Conservation (phyloP, 92 coral and sea anemone genomes). For the Heliopora coerulea region DNA sequence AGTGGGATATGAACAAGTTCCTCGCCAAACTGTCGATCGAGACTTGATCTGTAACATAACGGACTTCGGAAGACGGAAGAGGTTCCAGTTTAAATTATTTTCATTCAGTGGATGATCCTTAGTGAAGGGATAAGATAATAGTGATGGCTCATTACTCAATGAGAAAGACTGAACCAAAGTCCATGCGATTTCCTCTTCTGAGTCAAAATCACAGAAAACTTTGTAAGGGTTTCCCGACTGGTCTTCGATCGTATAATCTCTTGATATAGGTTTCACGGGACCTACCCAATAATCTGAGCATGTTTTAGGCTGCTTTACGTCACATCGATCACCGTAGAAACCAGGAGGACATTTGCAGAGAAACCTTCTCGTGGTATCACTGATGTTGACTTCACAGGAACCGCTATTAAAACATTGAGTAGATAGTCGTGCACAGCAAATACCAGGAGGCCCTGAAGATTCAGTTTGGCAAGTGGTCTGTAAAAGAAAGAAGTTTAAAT, state of each 20-base stretch:
- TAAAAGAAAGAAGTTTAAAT: background rate
- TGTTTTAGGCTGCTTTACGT: background rate
- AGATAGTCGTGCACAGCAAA: background rate
- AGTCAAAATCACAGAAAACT: conserved; percentile 31
- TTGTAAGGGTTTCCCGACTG: background rate
- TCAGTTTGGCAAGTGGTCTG: background rate
- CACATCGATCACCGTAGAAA: background rate
- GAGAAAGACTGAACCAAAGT: conserved; percentile 19
- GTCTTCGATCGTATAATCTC: conserved; percentile 13
- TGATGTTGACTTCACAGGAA: conserved; percentile 9
- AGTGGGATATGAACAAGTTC: conserved; percentile 12
- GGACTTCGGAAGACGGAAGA: conserved; percentile 10
- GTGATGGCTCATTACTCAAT: background rate
- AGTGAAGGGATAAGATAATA: background rate
- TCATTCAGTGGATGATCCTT: conserved; percentile 10
- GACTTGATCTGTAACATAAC: background rate
- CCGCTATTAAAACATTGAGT: conserved; percentile 19
- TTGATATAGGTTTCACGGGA: conserved; percentile 2
- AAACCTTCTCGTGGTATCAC: conserved; percentile 17
- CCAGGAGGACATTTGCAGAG: conserved; percentile 18
- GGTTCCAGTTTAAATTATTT: conserved; percentile 8
- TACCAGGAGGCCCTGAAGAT: background rate
- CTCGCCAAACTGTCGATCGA: conserved; percentile 10
- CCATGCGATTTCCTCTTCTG: conserved; percentile 21
- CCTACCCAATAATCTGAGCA: conserved; percentile 18